Percentiles rank a stretch among this genome's conserved stretches.
These are phyloP conservation scores for Myotis myotis DNA, from an alignment of 2,797 vertebrate genomes.

Conservation along the genomic window DNA sequence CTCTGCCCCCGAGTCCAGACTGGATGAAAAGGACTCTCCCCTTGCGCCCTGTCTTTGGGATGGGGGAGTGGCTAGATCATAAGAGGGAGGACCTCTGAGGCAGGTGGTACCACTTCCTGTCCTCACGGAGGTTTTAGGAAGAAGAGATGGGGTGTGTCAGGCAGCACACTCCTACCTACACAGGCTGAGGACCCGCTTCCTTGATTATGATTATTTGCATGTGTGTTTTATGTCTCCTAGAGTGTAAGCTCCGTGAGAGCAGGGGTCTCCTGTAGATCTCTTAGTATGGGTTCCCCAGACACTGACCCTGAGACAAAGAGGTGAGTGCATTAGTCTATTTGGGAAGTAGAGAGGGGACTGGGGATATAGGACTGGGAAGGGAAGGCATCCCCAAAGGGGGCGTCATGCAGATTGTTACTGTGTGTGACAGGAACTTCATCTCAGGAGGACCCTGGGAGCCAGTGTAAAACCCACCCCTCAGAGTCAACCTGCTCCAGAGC, in stretches of 20 bases:
- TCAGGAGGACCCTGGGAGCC: background rate
- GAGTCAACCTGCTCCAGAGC: background rate
- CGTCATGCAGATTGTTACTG: too few relatives aligned
- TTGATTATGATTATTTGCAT: background rate
- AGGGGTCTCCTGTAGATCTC: background rate
- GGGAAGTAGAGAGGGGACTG: background rate
- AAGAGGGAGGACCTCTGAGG: background rate
- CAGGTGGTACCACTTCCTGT: background rate
- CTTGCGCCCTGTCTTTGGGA: background rate
- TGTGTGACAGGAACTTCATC: background rate
- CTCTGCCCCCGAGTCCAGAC: background rate
- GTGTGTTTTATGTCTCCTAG: background rate
- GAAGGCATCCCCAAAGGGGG: background rate
- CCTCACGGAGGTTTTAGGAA: background rate
- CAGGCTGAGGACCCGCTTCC: rapidly evolving
- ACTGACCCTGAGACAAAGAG: background rate
- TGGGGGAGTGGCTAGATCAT: background rate
- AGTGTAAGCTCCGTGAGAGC: background rate
- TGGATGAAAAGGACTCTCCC: background rate
- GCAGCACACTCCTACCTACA: too few relatives aligned
- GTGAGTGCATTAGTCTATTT: background rate
- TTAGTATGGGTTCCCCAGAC: background rate
- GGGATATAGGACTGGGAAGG: background rate
- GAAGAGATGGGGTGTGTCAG: background rate
- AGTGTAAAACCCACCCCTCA: rapidly evolving